Evolutionary conservation across 2,888 invertebrate genomes (phyloP).

Genomic region (Ochropacha duplaris): DNA sequence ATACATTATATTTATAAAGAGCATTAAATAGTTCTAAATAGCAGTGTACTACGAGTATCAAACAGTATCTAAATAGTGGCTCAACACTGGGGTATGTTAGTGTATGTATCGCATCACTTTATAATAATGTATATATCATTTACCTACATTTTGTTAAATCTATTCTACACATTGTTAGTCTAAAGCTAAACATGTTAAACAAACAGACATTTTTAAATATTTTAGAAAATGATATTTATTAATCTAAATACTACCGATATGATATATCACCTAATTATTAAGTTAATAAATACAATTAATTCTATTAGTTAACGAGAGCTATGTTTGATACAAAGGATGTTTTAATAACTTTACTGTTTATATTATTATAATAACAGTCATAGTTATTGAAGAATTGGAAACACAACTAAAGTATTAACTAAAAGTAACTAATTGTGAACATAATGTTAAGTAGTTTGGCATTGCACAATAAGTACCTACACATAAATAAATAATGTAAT

Average conservation of each 20-base stretch:
- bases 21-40: constrained; percentile 60
- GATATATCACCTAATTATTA: constrained; percentile 69
- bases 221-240: constrained; percentile 81
- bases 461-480: constrained; percentile 51
- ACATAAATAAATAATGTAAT: constrained; percentile 63
- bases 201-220: constrained; percentile 80
- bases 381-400: constrained; percentile 53
- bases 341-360: constrained; percentile 58
- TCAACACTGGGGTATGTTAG: constrained; percentile 73
- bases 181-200: constrained; percentile 82
- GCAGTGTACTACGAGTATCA: constrained; percentile 53
- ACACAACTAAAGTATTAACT: constrained; percentile 52
- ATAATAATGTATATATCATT: constrained; percentile 45
- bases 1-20: constrained; percentile 55
- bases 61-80: constrained; percentile 59
- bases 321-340: constrained; percentile 57
- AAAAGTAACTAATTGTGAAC: constrained; percentile 62
- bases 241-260: constrained; percentile 75
- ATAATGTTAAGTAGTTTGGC: constrained; percentile 57
- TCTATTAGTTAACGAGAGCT: constrained; percentile 75
- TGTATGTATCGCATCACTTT: constrained; percentile 47
- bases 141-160: constrained; percentile 71
- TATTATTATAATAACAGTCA: constrained; percentile 46
- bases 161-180: constrained; percentile 81
- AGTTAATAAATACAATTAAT: constrained; percentile 77